Evolutionary conservation across 2,888 invertebrate species (phyloP).

Genomic region (Lomographa bimaculata): DNA sequence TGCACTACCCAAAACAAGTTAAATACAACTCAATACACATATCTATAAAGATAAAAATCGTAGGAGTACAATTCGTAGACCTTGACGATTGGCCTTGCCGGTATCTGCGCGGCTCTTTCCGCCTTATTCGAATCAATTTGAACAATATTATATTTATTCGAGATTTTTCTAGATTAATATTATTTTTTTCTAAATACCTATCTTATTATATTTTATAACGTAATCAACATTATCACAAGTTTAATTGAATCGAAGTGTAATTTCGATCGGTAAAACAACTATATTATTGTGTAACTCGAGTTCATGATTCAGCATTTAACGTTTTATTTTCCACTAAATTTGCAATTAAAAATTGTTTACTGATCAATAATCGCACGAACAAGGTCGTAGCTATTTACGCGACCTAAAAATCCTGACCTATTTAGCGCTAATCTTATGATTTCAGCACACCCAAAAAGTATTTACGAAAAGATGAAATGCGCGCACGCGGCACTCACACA

Average conservation of each 20-base stretch:
- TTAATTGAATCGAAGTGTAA: background rate
- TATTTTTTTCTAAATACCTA: too few relatives aligned
- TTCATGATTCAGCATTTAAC: slow-evolving; percentile 8
- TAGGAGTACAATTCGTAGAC: slow-evolving; percentile 52
- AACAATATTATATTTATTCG: slow-evolving; percentile 70
- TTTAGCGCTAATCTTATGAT: slow-evolving; percentile 28
- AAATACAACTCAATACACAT: slow-evolving; percentile 46
- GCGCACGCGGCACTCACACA: slow-evolving; percentile 25
- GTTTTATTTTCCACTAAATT: background rate
- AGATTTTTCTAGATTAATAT: slow-evolving; percentile 30
- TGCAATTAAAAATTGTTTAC: too few relatives aligned
- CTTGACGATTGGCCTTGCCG: slow-evolving; percentile 76
- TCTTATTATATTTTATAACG: too few relatives aligned
- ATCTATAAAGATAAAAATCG: slow-evolving; percentile 42
- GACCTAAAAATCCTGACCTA: slow-evolving; percentile 36
- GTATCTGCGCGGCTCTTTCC: slow-evolving; percentile 80
- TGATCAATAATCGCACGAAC: slow-evolving; percentile 7
- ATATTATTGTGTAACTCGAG: background rate
- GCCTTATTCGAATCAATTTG: slow-evolving; percentile 80
- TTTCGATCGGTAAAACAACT: slow-evolving; percentile 2
- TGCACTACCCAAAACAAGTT: slow-evolving; percentile 43
- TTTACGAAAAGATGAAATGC: slow-evolving; percentile 49
- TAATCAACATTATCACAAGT: too few relatives aligned
- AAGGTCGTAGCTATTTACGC: slow-evolving; percentile 28
- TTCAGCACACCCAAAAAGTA: slow-evolving; percentile 42